phyloP scores from a whole-genome alignment of 1,140 invertebrate genomes.

The Steinernema feltiae region DNA sequence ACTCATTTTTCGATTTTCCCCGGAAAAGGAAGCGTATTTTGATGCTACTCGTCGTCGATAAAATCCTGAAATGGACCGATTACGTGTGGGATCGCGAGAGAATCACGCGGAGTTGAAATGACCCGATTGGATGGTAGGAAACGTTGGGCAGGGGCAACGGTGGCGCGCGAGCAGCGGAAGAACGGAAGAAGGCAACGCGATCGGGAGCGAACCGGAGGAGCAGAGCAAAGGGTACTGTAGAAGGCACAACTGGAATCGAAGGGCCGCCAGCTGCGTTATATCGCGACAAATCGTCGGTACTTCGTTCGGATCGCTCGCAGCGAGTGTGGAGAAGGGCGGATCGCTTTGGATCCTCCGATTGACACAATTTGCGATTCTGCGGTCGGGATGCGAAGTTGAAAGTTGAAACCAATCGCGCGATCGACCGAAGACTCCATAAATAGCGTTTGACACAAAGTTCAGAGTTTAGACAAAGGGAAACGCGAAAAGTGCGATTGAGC shows the following conservation, averaged over 20 bases:
- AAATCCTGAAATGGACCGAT: background rate
- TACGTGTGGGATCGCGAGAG: background rate
- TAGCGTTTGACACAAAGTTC: slow-evolving; percentile 7
- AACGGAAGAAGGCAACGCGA: too few species aligned
- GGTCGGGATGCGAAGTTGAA: background rate
- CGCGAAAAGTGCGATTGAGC: background rate
- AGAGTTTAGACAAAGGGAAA: slow-evolving; percentile 9
- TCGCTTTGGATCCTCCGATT: background rate
- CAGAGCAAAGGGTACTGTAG: background rate
- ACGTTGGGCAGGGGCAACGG: too few species aligned
- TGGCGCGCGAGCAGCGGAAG: too few species aligned
- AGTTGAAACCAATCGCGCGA: background rate
- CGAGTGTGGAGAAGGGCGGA: background rate
- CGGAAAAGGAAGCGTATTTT: background rate
- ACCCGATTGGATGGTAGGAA: background rate
- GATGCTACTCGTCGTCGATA: background rate
- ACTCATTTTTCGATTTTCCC: background rate
- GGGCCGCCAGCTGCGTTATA: slow-evolving; percentile 10
- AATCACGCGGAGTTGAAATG: background rate
- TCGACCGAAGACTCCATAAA: background rate
- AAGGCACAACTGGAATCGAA: too few species aligned
- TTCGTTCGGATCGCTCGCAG: background rate
- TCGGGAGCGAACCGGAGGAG: background rate
- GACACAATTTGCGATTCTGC: slow-evolving; percentile 11
- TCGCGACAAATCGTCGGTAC: background rate